phyloP scores from a whole-genome alignment of 2,113 vertebrate genomes.

The Gambusia affinis region DNA sequence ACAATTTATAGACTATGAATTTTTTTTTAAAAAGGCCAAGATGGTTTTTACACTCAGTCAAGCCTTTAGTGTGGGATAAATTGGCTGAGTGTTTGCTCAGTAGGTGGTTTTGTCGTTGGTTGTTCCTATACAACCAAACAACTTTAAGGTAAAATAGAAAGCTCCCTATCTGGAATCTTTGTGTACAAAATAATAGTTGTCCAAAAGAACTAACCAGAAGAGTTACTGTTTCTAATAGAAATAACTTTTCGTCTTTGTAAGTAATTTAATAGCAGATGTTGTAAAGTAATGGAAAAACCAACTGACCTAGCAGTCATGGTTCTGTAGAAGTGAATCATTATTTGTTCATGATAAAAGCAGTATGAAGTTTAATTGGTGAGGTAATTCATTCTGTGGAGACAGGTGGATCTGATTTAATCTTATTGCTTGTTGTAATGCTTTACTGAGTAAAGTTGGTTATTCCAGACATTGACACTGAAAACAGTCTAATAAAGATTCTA shows the following conservation, averaged over 20 bases:
- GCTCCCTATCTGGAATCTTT: slow-evolving; percentile 21
- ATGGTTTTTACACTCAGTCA: slow-evolving; percentile 5
- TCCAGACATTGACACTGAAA: not conserved
- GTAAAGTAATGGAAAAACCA: not conserved
- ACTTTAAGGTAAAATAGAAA: slow-evolving; percentile 23
- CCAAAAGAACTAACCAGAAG: not conserved
- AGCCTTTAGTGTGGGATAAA: slow-evolving; percentile 20
- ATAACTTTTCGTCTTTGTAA: not conserved
- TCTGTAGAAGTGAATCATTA: not conserved
- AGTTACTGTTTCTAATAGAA: not conserved
- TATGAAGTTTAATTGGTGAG: too few relatives aligned
- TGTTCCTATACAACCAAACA: slow-evolving; percentile 25
- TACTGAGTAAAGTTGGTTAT: not conserved
- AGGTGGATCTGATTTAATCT: too few relatives aligned
- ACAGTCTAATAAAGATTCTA: not conserved
- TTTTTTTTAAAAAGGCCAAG: slow-evolving; percentile 1
- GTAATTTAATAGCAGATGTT: not conserved
- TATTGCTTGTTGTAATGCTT: not conserved
- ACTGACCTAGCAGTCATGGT: not conserved
- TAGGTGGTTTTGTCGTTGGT: not conserved
- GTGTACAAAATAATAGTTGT: not conserved
- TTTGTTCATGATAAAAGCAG: not conserved
- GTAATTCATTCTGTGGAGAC: too few relatives aligned
- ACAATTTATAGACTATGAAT: not conserved
- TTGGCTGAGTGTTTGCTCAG: slow-evolving; percentile 14